Evolutionary conservation across 92 coral and sea anemone species (phyloP).

Genomic region (Bergia puertoricense): DNA sequence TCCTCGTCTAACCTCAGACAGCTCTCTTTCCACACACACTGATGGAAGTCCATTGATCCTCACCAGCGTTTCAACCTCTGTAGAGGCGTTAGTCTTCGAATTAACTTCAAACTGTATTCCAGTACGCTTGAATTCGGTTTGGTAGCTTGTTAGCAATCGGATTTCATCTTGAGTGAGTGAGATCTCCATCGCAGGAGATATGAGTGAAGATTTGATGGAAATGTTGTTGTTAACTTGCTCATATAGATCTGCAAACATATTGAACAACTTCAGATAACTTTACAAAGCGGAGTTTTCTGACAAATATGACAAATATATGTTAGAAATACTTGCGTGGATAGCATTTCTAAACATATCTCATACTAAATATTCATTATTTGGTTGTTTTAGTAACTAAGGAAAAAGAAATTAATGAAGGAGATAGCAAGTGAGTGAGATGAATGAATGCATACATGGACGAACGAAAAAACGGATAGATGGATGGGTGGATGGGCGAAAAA

Average conservation of each 20-base stretch:
- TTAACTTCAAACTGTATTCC: slow-evolving; percentile 75
- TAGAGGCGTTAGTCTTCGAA: slow-evolving; percentile 34
- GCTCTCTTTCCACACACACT: slow-evolving; percentile 86
- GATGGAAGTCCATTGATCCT: slow-evolving; percentile 69
- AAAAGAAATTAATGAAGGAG: background rate
- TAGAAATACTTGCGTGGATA: background rate
- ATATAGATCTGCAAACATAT: slow-evolving; percentile 63
- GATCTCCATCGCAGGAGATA: slow-evolving; percentile 75
- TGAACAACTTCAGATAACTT: background rate
- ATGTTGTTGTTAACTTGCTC: slow-evolving; percentile 40
- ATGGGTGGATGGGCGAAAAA: background rate
- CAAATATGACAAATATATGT: background rate
- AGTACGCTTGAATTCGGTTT: slow-evolving; percentile 69
- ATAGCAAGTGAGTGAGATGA: background rate
- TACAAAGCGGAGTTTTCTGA: background rate
- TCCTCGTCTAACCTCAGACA: slow-evolving; percentile 75
- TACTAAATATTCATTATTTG: too few relatives aligned
- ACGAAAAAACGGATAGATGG: background rate
- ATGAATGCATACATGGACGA: background rate
- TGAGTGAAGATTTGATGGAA: slow-evolving; percentile 68
- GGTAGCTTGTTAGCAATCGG: slow-evolving; percentile 70
- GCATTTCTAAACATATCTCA: background rate
- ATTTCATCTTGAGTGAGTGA: slow-evolving; percentile 67
- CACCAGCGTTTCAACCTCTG: slow-evolving; percentile 43
- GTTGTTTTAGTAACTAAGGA: background rate